These are phyloP conservation scores for Lutjanus erythropterus DNA, from an alignment of 2,113 vertebrate species.

Conservation along the genomic window DNA sequence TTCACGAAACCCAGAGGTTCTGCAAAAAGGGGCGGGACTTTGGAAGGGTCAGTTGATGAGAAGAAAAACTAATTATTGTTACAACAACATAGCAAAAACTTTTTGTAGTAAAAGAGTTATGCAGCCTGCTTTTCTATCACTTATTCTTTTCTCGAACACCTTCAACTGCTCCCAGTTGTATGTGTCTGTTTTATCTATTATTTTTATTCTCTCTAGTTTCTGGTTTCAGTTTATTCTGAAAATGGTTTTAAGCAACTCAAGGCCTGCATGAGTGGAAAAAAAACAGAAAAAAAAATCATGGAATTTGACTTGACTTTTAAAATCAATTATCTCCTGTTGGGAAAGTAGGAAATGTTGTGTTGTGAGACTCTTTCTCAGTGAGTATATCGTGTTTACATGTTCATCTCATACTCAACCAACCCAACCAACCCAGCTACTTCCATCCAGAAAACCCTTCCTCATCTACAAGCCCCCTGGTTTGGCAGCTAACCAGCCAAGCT, in stretches of 20 bases:
- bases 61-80: background rate
- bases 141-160: slow-evolving; percentile 25
- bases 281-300: slow-evolving; percentile 34
- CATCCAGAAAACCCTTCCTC: slow-evolving; percentile 85
- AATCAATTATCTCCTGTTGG: slow-evolving; percentile 92
- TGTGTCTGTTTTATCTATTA: slow-evolving; percentile 51
- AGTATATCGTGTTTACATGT: slow-evolving; percentile 94
- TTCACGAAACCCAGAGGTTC: no score
- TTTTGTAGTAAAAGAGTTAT: slow-evolving; percentile 45
- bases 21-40: no score
- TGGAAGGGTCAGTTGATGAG: no score
- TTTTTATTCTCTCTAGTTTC: slow-evolving; percentile 32
- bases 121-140: slow-evolving; percentile 71
- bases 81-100: background rate
- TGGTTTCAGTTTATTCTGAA: slow-evolving; percentile 62
- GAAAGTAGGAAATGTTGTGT: slow-evolving; percentile 92
- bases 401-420: slow-evolving; percentile 88
- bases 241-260: slow-evolving; percentile 44
- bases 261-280: slow-evolving; percentile 77
- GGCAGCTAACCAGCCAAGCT: slow-evolving; percentile 80
- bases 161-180: slow-evolving; percentile 51
- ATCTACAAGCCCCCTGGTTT: slow-evolving; percentile 83
- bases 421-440: slow-evolving; percentile 84
- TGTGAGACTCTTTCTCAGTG: slow-evolving; percentile 95
- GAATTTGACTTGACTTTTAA: slow-evolving; percentile 84